Conservation (phyloP, 2,113 vertebrate genomes). For the Dicaeum eximium region DNA sequence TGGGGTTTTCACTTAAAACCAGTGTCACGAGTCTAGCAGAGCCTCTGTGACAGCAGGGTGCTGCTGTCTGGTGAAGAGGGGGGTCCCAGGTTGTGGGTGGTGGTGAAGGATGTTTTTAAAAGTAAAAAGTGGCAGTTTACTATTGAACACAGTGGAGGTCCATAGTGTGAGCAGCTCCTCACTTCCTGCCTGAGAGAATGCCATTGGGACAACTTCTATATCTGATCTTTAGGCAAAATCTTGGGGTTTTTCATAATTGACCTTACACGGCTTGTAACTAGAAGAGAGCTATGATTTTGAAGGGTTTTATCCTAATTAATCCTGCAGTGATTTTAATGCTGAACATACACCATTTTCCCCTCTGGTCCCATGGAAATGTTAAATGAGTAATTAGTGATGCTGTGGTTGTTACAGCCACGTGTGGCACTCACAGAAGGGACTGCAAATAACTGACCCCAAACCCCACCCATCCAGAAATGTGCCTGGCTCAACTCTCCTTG, state of each 20-base stretch:
- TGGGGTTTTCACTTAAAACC: not conserved
- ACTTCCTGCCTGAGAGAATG: not conserved
- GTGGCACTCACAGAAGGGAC: not conserved
- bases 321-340: not conserved
- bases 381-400: not conserved
- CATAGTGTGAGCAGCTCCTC: not conserved
- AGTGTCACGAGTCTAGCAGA: not conserved
- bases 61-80: not conserved
- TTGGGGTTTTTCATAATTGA: not conserved
- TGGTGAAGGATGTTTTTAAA: not conserved
- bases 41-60: not conserved
- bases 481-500: not conserved
- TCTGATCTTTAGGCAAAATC: not conserved
- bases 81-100: not conserved
- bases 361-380: not conserved
- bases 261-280: not conserved
- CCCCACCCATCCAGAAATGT: not conserved
- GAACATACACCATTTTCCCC: not conserved
- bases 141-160: not conserved
- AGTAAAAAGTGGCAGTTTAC: not conserved
- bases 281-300: not conserved
- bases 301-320: not conserved
- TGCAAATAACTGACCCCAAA: not conserved
- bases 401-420: not conserved
- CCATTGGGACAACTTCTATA: not conserved